Evolutionary conservation across 2,797 vertebrate genomes (phyloP).

Genomic region (Cynopterus sphinx): DNA sequence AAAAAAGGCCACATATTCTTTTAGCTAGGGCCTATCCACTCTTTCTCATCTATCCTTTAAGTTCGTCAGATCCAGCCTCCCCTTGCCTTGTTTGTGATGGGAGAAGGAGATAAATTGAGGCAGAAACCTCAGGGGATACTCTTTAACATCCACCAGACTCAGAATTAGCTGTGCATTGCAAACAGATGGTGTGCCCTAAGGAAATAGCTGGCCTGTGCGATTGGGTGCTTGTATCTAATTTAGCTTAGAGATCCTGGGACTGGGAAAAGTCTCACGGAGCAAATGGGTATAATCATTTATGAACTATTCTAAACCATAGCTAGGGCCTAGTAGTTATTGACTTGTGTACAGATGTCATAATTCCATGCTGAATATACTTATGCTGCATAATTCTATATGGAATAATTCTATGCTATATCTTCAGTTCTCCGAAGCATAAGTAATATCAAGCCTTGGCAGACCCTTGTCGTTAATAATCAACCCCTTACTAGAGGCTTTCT

Average conservation of each 20-base stretch:
- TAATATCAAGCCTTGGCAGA: background rate
- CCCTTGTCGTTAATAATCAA: background rate
- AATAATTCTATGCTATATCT: background rate
- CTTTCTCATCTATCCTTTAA: slow-evolving; percentile 4
- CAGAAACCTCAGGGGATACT: background rate
- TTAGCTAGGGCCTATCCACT: background rate
- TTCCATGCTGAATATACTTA: background rate
- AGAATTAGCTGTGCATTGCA: slow-evolving; percentile 5
- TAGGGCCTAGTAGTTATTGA: background rate
- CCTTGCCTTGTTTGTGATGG: background rate
- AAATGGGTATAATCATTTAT: slow-evolving; percentile 1
- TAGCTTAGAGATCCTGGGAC: background rate
- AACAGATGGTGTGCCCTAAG: slow-evolving; percentile 40
- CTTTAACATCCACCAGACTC: background rate
- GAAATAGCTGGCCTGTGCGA: slow-evolving; percentile 14
- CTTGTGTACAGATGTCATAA: background rate
- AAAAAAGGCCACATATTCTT: background rate
- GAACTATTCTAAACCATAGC: background rate
- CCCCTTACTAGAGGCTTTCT: background rate
- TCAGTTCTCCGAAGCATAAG: background rate
- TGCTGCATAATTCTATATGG: background rate
- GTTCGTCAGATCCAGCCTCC: slow-evolving; percentile 21
- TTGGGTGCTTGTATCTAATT: slow-evolving; percentile 39
- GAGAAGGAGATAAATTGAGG: background rate
- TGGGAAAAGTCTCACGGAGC: background rate